Percentiles rank a stretch among this genome's conserved stretches.
Conservation (phyloP, 2,113 vertebrate species). For the Sisor rabdophorus region DNA sequence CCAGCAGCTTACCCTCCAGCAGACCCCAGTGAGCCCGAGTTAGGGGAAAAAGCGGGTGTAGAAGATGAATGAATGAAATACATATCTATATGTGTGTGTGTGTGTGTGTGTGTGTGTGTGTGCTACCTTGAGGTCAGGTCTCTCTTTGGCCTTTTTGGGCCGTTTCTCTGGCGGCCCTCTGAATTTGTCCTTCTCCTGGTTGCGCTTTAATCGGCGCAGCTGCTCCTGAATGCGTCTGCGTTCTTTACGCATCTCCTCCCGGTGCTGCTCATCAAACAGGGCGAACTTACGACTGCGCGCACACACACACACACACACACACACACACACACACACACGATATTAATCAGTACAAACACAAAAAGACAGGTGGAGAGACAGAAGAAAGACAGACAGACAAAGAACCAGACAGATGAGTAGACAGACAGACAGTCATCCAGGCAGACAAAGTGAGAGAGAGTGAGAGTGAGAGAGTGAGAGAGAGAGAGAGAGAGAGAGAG, state of each 20-base stretch:
- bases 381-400: not conserved
- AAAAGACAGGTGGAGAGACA: not conserved
- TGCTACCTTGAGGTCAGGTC: conserved; percentile 91
- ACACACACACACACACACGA: not conserved
- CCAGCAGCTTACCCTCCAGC: too few species aligned
- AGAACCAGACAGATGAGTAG: not conserved
- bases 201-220: conserved; percentile 87
- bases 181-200: conserved; percentile 95
- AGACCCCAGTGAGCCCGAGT: too few species aligned
- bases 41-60: too few species aligned
- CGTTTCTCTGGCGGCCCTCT: conserved; percentile 97
- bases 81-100: too few species aligned
- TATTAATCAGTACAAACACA: not conserved
- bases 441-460: not conserved
- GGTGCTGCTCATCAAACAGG: conserved; percentile 92
- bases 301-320: not conserved
- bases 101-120: not conserved
- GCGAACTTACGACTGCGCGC: conserved; percentile 86
- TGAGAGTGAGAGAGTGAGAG: too few species aligned
- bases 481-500: not conserved
- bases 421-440: not conserved
- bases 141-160: conserved; percentile 93
- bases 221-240: conserved; percentile 92
- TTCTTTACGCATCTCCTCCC: conserved; percentile 98
- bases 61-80: too few species aligned